phyloP scores from a whole-genome alignment of 2,113 vertebrate genomes.

The Pleuronectes platessa region DNA sequence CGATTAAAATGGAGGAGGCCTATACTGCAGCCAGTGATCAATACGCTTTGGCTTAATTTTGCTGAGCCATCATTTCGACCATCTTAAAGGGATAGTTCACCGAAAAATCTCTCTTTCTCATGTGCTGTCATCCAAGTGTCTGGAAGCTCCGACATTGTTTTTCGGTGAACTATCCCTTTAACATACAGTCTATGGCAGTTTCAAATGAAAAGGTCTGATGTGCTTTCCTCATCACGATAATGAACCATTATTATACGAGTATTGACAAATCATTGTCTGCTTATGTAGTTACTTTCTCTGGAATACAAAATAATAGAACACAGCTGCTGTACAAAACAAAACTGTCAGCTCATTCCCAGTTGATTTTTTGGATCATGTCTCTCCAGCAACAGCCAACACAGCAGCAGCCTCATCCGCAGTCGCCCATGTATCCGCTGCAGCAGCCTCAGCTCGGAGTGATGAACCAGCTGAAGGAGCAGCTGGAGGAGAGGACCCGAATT shows the following conservation, averaged over 20 bases:
- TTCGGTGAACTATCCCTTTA: too few species aligned
- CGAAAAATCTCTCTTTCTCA: too few species aligned
- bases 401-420: constrained; percentile 25
- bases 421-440: constrained; percentile 61
- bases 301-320: neutral
- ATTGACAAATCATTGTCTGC: neutral
- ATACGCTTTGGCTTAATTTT: too few species aligned
- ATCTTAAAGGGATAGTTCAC: too few species aligned
- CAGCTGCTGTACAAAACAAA: neutral
- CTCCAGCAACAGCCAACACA: constrained; percentile 54
- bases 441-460: constrained; percentile 87
- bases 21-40: too few species aligned
- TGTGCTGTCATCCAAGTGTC: too few species aligned
- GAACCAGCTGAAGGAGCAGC: constrained; percentile 89
- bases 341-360: neutral
- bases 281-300: neutral
- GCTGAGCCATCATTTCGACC: too few species aligned
- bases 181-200: too few species aligned
- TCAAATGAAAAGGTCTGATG: too few species aligned
- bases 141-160: too few species aligned
- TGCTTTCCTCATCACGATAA: constrained; percentile 1
- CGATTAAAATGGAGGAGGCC: too few species aligned
- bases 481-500: constrained; percentile 88
- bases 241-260: constrained; percentile 3
- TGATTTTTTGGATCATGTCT: constrained; percentile 11